Evolutionary conservation across 2,888 invertebrate genomes (phyloP).

Genomic region (Sarcophaga variegata): DNA sequence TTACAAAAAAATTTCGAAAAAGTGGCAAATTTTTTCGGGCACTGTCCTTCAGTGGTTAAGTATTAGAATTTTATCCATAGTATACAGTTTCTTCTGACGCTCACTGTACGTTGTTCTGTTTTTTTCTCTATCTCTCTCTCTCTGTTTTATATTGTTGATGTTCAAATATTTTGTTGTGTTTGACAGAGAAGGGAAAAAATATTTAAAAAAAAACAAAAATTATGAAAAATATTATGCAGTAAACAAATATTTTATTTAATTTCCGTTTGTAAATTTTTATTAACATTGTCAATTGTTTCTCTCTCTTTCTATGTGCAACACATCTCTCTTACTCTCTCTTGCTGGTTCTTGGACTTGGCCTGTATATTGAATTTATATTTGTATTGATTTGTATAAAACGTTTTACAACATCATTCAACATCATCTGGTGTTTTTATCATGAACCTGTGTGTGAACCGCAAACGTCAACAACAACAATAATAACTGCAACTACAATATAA

Average conservation of each 20-base stretch:
- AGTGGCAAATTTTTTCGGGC: too few relatives aligned
- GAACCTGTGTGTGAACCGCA: slow-evolving; percentile 45
- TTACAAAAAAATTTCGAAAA: too few relatives aligned
- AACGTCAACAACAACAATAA: slow-evolving; percentile 48
- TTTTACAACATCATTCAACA: slow-evolving; percentile 55
- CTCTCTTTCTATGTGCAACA: slow-evolving; percentile 15
- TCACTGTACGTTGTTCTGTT: too few relatives aligned
- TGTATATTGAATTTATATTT: not conserved
- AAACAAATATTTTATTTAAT: slow-evolving; percentile 66
- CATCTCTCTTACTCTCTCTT: not conserved
- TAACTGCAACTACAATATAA: slow-evolving; percentile 29
- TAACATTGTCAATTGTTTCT: slow-evolving; percentile 61
- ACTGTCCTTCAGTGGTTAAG: too few relatives aligned
- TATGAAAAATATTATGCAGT: too few relatives aligned
- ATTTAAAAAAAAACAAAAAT: too few relatives aligned
- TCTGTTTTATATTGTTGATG: too few relatives aligned
- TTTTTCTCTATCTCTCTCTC: too few relatives aligned
- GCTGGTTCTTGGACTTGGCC: slow-evolving; percentile 32
- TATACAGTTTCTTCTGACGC: too few relatives aligned
- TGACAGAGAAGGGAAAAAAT: too few relatives aligned
- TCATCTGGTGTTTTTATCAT: slow-evolving; percentile 57
- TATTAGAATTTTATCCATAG: too few relatives aligned
- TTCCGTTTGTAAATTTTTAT: slow-evolving; percentile 66
- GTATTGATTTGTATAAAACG: slow-evolving; percentile 43
- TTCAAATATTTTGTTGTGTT: too few relatives aligned